A percentile compares a stretch with the other conserved stretches of the same genome.
phyloP scores from a whole-genome alignment of 1,140 invertebrate genomes.

The Telenomus remus region DNA sequence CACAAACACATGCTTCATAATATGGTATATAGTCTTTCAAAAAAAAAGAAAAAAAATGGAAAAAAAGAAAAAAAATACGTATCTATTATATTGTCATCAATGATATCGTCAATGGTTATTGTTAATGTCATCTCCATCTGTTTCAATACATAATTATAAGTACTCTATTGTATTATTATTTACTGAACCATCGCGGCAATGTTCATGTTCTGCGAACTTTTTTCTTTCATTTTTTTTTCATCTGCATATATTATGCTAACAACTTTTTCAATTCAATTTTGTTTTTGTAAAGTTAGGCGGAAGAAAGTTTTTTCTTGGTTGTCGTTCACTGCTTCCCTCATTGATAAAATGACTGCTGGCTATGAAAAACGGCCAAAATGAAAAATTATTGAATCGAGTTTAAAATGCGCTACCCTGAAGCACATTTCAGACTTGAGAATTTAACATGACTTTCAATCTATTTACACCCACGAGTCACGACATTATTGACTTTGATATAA shows the following conservation, averaged over 20 bases:
- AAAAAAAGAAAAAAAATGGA: no score
- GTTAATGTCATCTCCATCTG: constrained; percentile 59
- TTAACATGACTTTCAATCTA: constrained; percentile 18
- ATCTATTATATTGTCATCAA: constrained; percentile 58
- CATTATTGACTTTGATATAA: constrained; percentile 6
- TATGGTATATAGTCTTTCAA: constrained; percentile 69
- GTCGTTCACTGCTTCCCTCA: no score
- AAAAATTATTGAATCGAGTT: constrained; percentile 3
- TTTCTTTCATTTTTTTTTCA: no score
- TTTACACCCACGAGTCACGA: constrained; percentile 13
- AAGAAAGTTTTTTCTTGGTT: no score
- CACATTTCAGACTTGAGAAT: constrained; percentile 22
- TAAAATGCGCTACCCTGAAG: constrained; percentile 6
- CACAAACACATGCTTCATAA: constrained; percentile 72
- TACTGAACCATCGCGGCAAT: not conserved
- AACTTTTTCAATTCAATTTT: no score
- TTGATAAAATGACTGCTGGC: not conserved
- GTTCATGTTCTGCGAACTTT: no score
- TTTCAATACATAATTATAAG: constrained; percentile 58
- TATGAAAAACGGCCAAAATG: not conserved
- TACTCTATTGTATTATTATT: constrained; percentile 52
- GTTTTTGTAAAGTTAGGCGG: no score
- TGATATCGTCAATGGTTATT: constrained; percentile 58
- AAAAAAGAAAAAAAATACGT: no score
- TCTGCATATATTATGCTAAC: no score